These are phyloP conservation scores for Triplophysa tibetana DNA, from an alignment of 2,113 vertebrate genomes.

Conservation along the genomic window DNA sequence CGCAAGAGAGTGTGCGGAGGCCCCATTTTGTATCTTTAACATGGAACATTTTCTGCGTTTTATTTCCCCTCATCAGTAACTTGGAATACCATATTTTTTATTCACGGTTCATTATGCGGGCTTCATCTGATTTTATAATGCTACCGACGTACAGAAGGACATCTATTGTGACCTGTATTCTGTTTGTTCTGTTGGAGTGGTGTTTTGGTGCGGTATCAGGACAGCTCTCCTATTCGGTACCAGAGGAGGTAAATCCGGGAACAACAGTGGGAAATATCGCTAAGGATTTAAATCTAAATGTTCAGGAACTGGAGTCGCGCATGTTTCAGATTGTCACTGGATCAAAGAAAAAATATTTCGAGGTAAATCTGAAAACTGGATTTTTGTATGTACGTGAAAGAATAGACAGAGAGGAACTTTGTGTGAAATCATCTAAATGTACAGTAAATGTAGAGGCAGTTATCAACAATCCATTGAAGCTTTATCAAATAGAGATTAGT, in stretches of 20 bases:
- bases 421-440: slow-evolving; percentile 62
- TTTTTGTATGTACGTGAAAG: slow-evolving; percentile 68
- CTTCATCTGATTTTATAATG: slow-evolving; percentile 51
- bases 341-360: slow-evolving; percentile 62
- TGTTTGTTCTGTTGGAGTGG: slow-evolving; percentile 46
- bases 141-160: not conserved
- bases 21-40: not conserved
- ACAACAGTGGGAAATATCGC: slow-evolving; percentile 64
- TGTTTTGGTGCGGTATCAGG: slow-evolving; percentile 51
- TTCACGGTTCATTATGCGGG: slow-evolving; percentile 6
- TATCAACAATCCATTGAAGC: slow-evolving; percentile 69
- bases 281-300: slow-evolving; percentile 61
- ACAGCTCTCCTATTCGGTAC: slow-evolving; percentile 61
- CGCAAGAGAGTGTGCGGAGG: not conserved
- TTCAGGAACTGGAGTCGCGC: slow-evolving; percentile 58
- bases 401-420: slow-evolving; percentile 73
- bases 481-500: slow-evolving; percentile 76
- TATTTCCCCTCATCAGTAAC: not conserved
- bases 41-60: slow-evolving; percentile 15
- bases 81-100: not conserved
- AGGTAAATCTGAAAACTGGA: slow-evolving; percentile 72
- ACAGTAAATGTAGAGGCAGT: slow-evolving; percentile 69
- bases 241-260: slow-evolving; percentile 60
- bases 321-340: slow-evolving; percentile 67
- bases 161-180: slow-evolving; percentile 27